Conservation (phyloP, 2,888 invertebrate genomes). For the Drosophila affinis region DNA sequence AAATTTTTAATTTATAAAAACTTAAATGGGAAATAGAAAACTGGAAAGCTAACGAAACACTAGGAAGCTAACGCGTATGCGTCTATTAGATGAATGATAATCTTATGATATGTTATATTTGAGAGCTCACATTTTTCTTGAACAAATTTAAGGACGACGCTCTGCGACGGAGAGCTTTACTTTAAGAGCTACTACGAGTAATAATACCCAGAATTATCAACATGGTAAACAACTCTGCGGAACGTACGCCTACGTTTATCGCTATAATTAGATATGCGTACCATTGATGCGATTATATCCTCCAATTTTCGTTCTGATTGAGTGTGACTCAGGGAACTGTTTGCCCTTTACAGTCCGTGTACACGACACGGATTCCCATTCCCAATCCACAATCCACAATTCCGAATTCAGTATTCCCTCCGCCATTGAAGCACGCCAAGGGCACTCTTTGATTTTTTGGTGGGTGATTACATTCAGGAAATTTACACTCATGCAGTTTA, state of each 20-base stretch:
- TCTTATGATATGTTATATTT: no score
- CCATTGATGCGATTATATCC: slow-evolving; percentile 27
- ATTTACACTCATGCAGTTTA: slow-evolving; percentile 50
- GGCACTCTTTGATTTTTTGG: slow-evolving; percentile 42
- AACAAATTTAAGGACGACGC: background rate
- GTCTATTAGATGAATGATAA: background rate
- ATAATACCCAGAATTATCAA: background rate
- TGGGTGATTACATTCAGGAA: slow-evolving; percentile 45
- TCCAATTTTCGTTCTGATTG: slow-evolving; percentile 16
- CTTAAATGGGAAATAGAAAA: background rate
- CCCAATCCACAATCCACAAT: slow-evolving; percentile 19
- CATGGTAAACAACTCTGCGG: background rate
- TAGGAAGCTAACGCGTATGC: background rate
- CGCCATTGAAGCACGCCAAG: slow-evolving; percentile 34
- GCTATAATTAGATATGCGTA: slow-evolving; percentile 50
- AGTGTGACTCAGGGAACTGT: background rate
- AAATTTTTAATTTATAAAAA: background rate
- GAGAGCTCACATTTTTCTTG: no score
- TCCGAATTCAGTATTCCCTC: slow-evolving; percentile 7
- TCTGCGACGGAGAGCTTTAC: background rate
- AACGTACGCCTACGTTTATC: background rate
- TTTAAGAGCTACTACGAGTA: background rate
- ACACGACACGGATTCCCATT: background rate
- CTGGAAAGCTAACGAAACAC: no score
- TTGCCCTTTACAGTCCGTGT: slow-evolving; percentile 4